Conservation (phyloP, 2,888 invertebrate species). For the Osmoderma eremita region DNA sequence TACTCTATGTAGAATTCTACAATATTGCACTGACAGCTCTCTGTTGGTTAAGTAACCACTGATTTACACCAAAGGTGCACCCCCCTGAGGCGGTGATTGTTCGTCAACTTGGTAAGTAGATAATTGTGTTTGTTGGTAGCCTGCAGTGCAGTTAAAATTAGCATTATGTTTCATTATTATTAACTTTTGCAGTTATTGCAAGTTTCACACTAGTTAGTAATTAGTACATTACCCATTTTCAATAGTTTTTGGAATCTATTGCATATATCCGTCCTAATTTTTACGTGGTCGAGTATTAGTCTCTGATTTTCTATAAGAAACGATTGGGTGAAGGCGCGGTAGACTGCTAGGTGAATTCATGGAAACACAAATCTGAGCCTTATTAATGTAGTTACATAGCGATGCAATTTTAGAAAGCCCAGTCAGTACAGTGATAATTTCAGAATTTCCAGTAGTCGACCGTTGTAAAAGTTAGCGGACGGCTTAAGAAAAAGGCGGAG, state of each 20-base stretch:
- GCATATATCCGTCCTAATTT: not conserved
- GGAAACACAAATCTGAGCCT: no score
- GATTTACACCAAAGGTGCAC: no score
- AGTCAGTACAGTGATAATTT: not conserved
- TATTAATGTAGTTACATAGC: no score
- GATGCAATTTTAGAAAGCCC: no score
- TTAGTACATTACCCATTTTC: slow-evolving; percentile 1
- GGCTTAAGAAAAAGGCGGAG: not conserved
- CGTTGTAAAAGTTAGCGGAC: slow-evolving; percentile 5
- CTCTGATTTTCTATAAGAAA: not conserved
- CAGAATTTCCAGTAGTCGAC: slow-evolving; percentile 7
- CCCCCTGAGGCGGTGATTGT: no score
- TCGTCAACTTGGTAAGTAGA: slow-evolving; percentile 3
- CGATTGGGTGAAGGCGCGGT: not conserved
- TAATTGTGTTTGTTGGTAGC: slow-evolving; percentile 1
- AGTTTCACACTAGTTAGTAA: not conserved
- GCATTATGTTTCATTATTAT: not conserved
- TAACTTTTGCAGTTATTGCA: not conserved
- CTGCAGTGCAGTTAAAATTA: slow-evolving; percentile 1
- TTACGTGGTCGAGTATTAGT: slow-evolving; percentile 3
- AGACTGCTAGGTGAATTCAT: no score
- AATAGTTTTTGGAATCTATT: not conserved
- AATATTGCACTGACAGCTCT: no score
- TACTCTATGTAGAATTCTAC: no score
- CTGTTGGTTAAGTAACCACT: no score